Conservation (phyloP, 2,888 invertebrate species). For the Sycophila texana region DNA sequence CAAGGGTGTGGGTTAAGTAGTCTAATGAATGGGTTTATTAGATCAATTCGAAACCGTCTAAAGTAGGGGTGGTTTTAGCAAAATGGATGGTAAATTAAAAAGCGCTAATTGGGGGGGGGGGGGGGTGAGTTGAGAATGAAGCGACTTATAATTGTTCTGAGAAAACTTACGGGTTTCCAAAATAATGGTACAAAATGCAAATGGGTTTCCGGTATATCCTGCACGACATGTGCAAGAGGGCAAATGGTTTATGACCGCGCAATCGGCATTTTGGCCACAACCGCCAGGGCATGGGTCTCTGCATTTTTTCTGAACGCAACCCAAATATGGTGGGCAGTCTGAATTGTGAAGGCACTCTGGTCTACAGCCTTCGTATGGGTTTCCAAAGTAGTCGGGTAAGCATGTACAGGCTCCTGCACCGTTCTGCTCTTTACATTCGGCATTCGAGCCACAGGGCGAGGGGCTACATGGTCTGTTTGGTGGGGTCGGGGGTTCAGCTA, state of each 20-base stretch:
- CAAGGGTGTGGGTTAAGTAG: no score
- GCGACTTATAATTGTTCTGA: not conserved
- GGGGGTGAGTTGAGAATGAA: no score
- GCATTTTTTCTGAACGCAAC: slow-evolving; percentile 84
- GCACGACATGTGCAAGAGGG: slow-evolving; percentile 84
- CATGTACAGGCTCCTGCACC: slow-evolving; percentile 78
- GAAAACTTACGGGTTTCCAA: slow-evolving; percentile 70
- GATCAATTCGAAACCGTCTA: no score
- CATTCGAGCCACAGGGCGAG: slow-evolving; percentile 89
- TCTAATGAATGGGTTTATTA: no score
- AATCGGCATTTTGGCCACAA: slow-evolving; percentile 86
- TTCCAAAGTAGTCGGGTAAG: slow-evolving; percentile 78
- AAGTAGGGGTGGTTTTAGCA: no score
- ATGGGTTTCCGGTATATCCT: slow-evolving; percentile 86
- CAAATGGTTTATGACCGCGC: slow-evolving; percentile 85
- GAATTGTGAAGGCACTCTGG: slow-evolving; percentile 82
- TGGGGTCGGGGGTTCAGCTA: slow-evolving; percentile 55
- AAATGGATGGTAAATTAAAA: no score
- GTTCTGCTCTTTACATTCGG: slow-evolving; percentile 83
- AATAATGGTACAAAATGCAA: slow-evolving; percentile 79
- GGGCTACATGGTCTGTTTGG: slow-evolving; percentile 81
- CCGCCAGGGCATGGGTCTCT: slow-evolving; percentile 85
- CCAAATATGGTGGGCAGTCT: slow-evolving; percentile 82
- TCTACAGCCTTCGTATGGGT: slow-evolving; percentile 82
- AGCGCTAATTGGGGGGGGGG: no score